A percentile compares a stretch with the other conserved stretches of the same genome.
phyloP scores from a whole-genome alignment of 1,140 invertebrate species.

The Hycleus phaleratus region DNA sequence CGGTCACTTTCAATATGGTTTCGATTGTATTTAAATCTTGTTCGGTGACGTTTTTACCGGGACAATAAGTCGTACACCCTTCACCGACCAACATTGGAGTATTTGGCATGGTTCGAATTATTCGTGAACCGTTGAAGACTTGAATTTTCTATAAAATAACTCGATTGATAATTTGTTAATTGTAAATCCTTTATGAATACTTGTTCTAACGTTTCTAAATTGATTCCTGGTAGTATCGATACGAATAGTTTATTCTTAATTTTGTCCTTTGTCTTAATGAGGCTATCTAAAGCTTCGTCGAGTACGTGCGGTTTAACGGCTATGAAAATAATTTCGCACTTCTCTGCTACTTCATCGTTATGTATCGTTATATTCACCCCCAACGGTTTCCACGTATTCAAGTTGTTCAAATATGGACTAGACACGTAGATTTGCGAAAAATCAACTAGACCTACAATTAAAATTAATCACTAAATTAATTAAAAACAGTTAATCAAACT shows the following conservation, averaged over 20 bases:
- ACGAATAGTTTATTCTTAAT: conserved; percentile 54
- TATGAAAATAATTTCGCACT: conserved; percentile 71
- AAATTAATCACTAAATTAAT: neutral
- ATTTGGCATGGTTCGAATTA: conserved; percentile 90
- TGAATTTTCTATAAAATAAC: conserved; percentile 28
- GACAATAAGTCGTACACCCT: conserved; percentile 69
- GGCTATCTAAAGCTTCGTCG: conserved; percentile 47
- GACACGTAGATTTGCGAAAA: conserved; percentile 58
- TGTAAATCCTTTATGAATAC: conserved; percentile 40
- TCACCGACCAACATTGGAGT: conserved; percentile 78
- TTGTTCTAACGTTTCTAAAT: conserved; percentile 56
- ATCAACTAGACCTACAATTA: conserved; percentile 42
- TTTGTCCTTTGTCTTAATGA: conserved; percentile 29
- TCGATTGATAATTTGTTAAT: neutral
- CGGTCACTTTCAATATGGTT: conserved; percentile 65
- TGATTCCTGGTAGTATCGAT: conserved; percentile 74
- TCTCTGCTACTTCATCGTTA: conserved; percentile 55
- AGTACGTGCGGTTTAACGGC: conserved; percentile 81
- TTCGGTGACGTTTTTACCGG: conserved; percentile 46
- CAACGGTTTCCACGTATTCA: conserved; percentile 55
- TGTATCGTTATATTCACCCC: conserved; percentile 52
- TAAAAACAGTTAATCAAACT: conserved; percentile 18
- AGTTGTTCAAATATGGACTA: conserved; percentile 56
- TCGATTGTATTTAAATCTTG: conserved; percentile 55
- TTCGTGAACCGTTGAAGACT: conserved; percentile 46